Conservation (phyloP, 2,888 invertebrate species). For the Bursaphelenchus okinawaensis region DNA sequence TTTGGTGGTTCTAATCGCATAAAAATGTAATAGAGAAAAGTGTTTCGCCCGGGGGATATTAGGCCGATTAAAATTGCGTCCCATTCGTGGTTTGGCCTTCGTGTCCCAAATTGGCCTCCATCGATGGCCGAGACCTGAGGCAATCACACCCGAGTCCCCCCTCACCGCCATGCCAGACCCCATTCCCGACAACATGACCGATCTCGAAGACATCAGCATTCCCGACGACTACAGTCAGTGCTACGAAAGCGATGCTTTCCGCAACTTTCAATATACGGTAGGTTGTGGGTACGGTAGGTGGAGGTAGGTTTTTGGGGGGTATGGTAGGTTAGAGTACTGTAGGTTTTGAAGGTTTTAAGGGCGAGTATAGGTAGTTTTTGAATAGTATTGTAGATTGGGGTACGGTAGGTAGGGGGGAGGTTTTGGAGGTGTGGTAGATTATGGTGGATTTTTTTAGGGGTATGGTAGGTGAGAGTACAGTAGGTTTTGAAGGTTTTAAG, state of each 20-base stretch:
- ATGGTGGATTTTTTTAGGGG: too few relatives aligned
- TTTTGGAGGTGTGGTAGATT: too few relatives aligned
- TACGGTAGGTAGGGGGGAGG: too few relatives aligned
- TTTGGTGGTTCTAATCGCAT: not conserved
- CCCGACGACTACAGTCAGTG: slow-evolving; percentile 17
- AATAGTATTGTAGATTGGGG: too few relatives aligned
- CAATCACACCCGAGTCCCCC: not conserved
- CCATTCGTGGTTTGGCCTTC: too few relatives aligned
- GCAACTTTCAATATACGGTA: slow-evolving; percentile 47
- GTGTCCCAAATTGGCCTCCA: not conserved
- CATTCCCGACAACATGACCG: not conserved
- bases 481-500: too few relatives aligned
- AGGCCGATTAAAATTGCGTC: not conserved
- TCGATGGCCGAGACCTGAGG: not conserved
- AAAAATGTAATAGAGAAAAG: not conserved
- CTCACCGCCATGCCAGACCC: not conserved
- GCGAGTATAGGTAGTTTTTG: too few relatives aligned
- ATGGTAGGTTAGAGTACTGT: too few relatives aligned
- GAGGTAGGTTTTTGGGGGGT: too few relatives aligned
- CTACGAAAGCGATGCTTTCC: slow-evolving; percentile 42
- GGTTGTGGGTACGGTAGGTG: slow-evolving; percentile 11
- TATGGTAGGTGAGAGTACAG: too few relatives aligned
- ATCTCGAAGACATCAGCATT: not conserved
- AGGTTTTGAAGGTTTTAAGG: too few relatives aligned
- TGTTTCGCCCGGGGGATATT: not conserved